These are phyloP conservation scores for Sakesphorus luctuosus DNA, from an alignment of 2,113 vertebrate species.

Conservation along the genomic window DNA sequence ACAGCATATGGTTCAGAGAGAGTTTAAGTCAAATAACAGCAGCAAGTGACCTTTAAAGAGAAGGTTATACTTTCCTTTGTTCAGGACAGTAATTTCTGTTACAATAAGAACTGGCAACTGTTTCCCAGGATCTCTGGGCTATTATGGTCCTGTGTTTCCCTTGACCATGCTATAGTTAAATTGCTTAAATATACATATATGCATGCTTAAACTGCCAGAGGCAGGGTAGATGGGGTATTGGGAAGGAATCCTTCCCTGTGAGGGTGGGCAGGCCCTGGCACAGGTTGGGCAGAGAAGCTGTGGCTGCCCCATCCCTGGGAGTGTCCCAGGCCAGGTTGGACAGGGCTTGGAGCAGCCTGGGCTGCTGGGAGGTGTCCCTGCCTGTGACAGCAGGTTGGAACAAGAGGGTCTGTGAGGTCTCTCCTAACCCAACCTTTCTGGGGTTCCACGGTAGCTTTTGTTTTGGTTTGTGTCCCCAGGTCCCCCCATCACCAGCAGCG, in stretches of 20 bases:
- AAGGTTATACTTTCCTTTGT: background rate
- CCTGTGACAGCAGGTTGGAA: background rate
- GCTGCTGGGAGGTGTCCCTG: background rate
- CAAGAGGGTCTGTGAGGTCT: background rate
- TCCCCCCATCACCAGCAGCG: background rate
- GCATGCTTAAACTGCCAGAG: background rate
- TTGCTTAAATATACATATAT: background rate
- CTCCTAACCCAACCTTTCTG: background rate
- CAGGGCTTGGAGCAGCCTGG: background rate
- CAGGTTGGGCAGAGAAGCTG: too few relatives aligned
- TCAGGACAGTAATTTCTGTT: background rate
- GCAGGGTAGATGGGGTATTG: background rate
- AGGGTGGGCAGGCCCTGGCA: background rate
- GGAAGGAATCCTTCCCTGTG: background rate
- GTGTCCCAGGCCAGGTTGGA: background rate
- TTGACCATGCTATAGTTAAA: background rate
- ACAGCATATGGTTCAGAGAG: background rate
- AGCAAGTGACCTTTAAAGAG: conserved; percentile 18
- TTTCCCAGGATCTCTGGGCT: background rate
- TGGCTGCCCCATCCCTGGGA: background rate
- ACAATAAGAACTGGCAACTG: background rate
- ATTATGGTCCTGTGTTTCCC: background rate
- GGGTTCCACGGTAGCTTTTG: background rate
- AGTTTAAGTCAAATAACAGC: background rate
- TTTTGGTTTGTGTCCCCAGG: rapidly evolving